A percentile compares a stretch with the other conserved stretches of the same genome.
Evolutionary conservation across 92 coral and sea anemone species (phyloP).

Genomic region (Bergia sp.): DNA sequence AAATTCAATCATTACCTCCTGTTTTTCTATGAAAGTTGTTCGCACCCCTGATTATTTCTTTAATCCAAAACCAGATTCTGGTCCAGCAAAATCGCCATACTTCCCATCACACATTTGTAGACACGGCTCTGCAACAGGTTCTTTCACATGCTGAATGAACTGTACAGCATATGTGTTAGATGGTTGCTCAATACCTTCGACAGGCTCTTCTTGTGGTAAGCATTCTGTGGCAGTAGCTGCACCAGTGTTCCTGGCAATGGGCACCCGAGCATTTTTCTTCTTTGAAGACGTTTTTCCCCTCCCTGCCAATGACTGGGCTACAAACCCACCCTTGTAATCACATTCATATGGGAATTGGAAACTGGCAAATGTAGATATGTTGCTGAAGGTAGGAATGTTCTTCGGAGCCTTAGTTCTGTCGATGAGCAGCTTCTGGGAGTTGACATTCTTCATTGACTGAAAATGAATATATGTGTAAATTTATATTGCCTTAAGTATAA

Average conservation of each 20-base stretch:
- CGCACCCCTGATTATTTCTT: neutral
- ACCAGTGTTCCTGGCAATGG: neutral
- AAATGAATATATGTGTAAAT: neutral
- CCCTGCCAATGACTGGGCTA: neutral
- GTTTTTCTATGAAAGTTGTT: neutral
- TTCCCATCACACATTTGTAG: neutral
- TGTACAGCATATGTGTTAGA: neutral
- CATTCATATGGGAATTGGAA: neutral
- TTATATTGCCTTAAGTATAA: no score
- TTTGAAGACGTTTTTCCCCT: neutral
- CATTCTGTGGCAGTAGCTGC: neutral
- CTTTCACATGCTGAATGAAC: neutral
- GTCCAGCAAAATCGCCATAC: neutral
- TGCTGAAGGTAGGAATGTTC: neutral
- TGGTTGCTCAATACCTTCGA: neutral
- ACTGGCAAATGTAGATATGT: constrained; percentile 7
- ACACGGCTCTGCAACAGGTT: neutral
- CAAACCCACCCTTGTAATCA: neutral
- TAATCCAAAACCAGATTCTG: neutral
- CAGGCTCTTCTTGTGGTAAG: neutral
- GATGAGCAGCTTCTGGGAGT: neutral
- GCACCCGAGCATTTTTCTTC: neutral
- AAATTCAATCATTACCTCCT: neutral
- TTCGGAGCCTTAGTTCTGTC: neutral
- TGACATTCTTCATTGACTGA: constrained; percentile 15